phyloP scores from a whole-genome alignment of 1,140 invertebrate genomes.

The Mamestra configurata region DNA sequence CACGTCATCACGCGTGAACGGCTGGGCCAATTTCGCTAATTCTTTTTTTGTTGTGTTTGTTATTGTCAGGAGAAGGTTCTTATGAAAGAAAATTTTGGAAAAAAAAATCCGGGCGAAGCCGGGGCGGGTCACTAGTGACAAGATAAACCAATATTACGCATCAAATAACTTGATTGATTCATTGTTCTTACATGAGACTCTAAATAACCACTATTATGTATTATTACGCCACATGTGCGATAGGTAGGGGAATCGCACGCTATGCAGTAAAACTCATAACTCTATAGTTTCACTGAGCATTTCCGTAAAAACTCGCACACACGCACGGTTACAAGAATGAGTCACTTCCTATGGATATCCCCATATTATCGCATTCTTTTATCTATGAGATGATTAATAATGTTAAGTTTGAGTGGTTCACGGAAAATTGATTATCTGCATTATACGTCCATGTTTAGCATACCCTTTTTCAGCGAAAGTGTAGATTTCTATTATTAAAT shows the following conservation, averaged over 20 bases:
- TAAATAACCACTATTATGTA: background rate
- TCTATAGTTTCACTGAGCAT: background rate
- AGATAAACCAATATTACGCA: too few species aligned
- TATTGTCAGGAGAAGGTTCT: too few species aligned
- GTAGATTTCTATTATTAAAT: too few species aligned
- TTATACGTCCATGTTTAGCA: too few species aligned
- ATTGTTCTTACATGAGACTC: background rate
- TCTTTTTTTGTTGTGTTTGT: too few species aligned
- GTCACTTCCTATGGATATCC: constrained; percentile 33
- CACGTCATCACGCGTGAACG: too few species aligned
- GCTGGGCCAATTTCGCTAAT: too few species aligned
- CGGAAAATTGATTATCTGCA: background rate
- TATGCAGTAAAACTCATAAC: background rate
- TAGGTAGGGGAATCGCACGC: background rate
- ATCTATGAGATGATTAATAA: background rate
- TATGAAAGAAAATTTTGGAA: too few species aligned
- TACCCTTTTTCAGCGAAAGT: too few species aligned
- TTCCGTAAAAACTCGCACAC: constrained; percentile 24
- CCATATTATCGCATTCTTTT: constrained; percentile 28
- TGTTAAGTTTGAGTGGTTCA: background rate
- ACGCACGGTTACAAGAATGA: background rate
- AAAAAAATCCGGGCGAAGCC: too few species aligned
- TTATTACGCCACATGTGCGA: background rate
- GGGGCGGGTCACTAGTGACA: too few species aligned
- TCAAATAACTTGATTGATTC: too few species aligned